Conservation (phyloP, 2,797 vertebrate genomes). For the Natrix natrix region DNA sequence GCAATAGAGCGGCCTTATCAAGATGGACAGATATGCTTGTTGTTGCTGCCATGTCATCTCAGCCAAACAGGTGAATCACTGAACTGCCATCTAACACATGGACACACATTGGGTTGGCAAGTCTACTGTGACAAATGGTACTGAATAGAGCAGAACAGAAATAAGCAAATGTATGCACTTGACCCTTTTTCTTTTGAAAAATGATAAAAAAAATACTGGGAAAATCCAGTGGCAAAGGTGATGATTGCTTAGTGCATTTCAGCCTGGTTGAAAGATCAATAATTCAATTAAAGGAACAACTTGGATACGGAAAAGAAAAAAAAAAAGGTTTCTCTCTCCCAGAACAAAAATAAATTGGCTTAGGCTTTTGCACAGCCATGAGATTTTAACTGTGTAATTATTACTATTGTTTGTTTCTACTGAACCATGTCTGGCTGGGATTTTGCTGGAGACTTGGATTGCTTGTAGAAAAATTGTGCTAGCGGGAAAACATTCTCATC, state of each 20-base stretch:
- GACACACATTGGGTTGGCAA: neutral
- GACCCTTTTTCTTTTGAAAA: neutral
- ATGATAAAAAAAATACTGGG: neutral
- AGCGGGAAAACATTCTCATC: neutral
- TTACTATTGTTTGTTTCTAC: neutral
- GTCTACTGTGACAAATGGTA: neutral
- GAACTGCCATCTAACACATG: neutral
- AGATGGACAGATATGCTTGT: neutral
- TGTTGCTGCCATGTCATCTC: neutral
- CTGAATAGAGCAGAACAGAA: neutral
- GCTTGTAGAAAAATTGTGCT: neutral
- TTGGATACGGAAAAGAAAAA: neutral
- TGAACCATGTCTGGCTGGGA: neutral
- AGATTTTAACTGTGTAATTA: neutral
- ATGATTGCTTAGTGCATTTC: neutral
- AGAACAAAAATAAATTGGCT: conserved; percentile 1
- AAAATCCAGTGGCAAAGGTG: neutral
- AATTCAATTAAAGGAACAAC: conserved; percentile 1
- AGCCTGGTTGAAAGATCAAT: neutral
- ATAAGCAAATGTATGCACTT: neutral
- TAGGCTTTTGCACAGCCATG: neutral
- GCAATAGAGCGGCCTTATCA: neutral
- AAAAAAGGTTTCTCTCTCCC: neutral
- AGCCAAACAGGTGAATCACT: neutral
- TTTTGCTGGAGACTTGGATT: neutral